Evolutionary conservation across 2,888 invertebrate genomes (phyloP).

Genomic region (Mimachlamys varia): DNA sequence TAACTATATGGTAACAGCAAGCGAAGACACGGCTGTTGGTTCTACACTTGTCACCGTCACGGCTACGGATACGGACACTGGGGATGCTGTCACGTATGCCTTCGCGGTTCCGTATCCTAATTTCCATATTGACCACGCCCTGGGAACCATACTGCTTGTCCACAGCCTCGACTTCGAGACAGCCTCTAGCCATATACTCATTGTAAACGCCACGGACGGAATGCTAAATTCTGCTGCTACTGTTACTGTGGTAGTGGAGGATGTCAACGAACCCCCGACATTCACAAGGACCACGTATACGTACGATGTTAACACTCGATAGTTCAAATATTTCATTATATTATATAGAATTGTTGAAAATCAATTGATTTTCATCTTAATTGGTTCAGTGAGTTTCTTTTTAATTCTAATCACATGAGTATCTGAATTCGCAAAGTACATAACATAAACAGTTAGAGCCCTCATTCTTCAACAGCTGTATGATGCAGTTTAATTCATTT

Average conservation of each 20-base stretch:
- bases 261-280: slow-evolving; percentile 73
- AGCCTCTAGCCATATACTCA: slow-evolving; percentile 51
- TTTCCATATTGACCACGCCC: slow-evolving; percentile 62
- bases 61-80: slow-evolving; percentile 66
- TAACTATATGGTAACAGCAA: background rate
- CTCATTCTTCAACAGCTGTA: too few species aligned
- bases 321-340: background rate
- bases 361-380: background rate
- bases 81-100: slow-evolving; percentile 59
- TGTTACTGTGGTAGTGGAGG: slow-evolving; percentile 69
- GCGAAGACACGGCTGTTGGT: slow-evolving; percentile 59
- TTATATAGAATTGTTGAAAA: background rate
- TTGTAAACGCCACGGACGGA: slow-evolving; percentile 66
- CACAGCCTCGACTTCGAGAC: slow-evolving; percentile 64
- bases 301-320: slow-evolving; percentile 43
- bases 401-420: too few species aligned
- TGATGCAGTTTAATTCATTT: too few species aligned
- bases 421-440: too few species aligned
- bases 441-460: too few species aligned
- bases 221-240: slow-evolving; percentile 60
- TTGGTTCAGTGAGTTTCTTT: background rate
- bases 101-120: slow-evolving; percentile 57
- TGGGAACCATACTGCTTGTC: slow-evolving; percentile 62
- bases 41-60: slow-evolving; percentile 57
- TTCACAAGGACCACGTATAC: slow-evolving; percentile 61